Percentiles rank a stretch among this genome's conserved stretches.
Evolutionary conservation across 1,140 invertebrate genomes (phyloP).

Genomic region (Eurosta solidaginis): DNA sequence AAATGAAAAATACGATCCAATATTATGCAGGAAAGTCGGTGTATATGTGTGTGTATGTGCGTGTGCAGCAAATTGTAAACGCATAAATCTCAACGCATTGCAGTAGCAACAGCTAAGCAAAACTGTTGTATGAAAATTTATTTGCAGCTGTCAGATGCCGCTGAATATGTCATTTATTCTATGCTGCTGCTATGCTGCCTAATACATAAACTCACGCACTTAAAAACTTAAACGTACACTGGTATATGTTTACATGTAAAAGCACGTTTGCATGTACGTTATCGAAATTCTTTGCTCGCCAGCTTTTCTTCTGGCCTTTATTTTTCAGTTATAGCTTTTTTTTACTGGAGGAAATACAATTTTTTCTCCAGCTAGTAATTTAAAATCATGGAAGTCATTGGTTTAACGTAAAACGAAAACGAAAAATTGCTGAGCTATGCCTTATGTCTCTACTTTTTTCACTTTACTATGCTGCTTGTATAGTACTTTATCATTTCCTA

Average conservation of each 20-base stretch:
- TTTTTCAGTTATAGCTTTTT: too few species aligned
- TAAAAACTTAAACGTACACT: background rate
- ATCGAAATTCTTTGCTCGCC: background rate
- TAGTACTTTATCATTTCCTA: too few species aligned
- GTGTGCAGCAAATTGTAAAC: background rate
- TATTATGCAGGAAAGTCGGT: background rate
- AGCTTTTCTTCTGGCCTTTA: background rate
- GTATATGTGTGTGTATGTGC: background rate
- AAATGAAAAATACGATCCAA: background rate
- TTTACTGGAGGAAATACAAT: background rate
- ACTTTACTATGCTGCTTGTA: background rate
- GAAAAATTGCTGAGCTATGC: background rate
- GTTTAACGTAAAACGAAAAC: too few species aligned
- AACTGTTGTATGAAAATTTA: conserved; percentile 14
- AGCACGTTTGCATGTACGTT: background rate
- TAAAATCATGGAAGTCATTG: background rate
- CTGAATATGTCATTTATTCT: conserved; percentile 3
- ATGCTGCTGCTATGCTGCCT: background rate
- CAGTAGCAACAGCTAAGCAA: conserved; percentile 14
- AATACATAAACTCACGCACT: too few species aligned
- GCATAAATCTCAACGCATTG: conserved; percentile 23
- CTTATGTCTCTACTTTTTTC: background rate
- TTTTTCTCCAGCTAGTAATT: background rate
- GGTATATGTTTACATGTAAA: background rate
- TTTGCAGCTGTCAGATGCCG: conserved; percentile 4